These are phyloP conservation scores for Triops cancriformis DNA, from an alignment of 1,140 invertebrate genomes.

Conservation along the genomic window DNA sequence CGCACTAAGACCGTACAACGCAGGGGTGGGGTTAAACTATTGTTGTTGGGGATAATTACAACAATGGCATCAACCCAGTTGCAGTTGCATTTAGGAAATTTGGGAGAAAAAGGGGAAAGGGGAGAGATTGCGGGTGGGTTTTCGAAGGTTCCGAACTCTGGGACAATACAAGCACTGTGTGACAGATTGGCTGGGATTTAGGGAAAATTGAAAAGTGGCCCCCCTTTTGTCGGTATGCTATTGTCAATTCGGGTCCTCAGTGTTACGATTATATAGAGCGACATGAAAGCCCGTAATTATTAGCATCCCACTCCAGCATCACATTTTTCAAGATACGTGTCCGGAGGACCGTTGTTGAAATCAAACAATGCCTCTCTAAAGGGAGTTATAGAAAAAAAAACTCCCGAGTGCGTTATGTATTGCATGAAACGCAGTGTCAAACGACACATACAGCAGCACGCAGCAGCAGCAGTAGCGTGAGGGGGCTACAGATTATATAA, in stretches of 20 bases:
- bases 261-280: neutral
- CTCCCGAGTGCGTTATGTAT: neutral
- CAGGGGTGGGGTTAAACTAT: neutral
- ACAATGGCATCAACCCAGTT: neutral
- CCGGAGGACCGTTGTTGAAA: neutral
- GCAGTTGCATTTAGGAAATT: neutral
- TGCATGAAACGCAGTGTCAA: neutral
- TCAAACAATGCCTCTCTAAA: neutral
- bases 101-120: neutral
- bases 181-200: constrained; percentile 3
- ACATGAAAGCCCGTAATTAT: constrained; percentile 6
- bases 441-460: neutral
- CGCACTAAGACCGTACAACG: neutral
- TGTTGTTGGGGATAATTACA: constrained; percentile 6
- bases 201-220: constrained; percentile 11
- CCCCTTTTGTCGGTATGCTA: constrained; percentile 5
- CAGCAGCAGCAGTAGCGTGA: neutral
- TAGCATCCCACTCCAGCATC: constrained; percentile 4
- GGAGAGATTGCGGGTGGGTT: constrained; percentile 6
- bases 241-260: neutral
- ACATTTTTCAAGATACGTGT: neutral
- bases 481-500: neutral
- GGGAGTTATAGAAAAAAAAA: neutral
- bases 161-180: neutral
- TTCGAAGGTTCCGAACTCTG: neutral